Evolutionary conservation across 2,888 invertebrate species (phyloP), one percentile per base, ranked within the genome.

Genomic region (Rhaphigaster nebulosa): DNA sequence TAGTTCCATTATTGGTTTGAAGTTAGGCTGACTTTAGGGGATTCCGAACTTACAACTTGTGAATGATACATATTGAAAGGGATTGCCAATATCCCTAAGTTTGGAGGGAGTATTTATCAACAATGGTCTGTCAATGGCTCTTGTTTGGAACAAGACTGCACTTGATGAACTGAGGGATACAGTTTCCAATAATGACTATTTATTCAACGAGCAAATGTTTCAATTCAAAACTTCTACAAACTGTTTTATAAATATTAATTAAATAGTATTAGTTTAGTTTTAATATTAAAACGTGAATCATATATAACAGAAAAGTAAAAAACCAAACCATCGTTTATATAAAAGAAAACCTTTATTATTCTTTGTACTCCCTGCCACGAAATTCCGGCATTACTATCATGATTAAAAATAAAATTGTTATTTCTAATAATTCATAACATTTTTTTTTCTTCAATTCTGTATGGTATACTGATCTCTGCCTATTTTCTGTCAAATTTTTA

Each of bases 21-120:
- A 76, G 34, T 76, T 76, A 5, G 70, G 38, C 70, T 76, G 70
- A 38, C 70, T 76, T 34, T 76, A 18, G 29, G 8, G 70, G 20
- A 76, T 38, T 34, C 1, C 8, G 38, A 29, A 38, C 20, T 8
- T 76, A 38, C 70, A 76, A 76, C 6, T 76, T 76, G 70, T 38
- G 70, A 76, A 76, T 76, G 70, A 76, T 76, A 76, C 70, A 76
- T 76, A 76, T 76, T 76, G 70, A 76, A 76, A 76, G 70, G 70
- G 70, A 76, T 76, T 34, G 70, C 20, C 70, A 76, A 76, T 76
- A 76, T 76, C 70, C 70, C 70, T 23, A 76, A 76, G 70, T 76
- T 76, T 76, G 70, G 70, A 38, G 10, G 70, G 38, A 76, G 70
- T 76, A 34, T 76, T 6, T 38, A 76, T 76, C 70, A 34, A 76